Percentiles rank a stretch among this genome's conserved stretches.
Conservation (phyloP, 2,888 invertebrate species). For the Agrochola litura region DNA sequence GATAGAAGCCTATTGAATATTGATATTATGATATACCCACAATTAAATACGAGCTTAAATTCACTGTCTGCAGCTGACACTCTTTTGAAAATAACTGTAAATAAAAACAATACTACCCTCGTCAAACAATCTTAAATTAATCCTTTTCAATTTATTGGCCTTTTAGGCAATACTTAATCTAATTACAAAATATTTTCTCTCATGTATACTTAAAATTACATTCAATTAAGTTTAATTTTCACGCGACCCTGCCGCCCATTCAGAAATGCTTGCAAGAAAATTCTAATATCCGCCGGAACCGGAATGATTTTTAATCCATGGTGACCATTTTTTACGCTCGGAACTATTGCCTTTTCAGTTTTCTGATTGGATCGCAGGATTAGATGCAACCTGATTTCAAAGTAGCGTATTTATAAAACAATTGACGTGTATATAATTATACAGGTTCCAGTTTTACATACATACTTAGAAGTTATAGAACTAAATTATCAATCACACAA, state of each 20-base stretch:
- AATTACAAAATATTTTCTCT: slow-evolving; percentile 66
- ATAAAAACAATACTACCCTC: slow-evolving; percentile 9
- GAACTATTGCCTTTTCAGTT: not conserved
- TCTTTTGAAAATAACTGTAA: not conserved
- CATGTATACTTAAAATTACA: slow-evolving; percentile 59
- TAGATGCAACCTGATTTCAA: slow-evolving; percentile 3
- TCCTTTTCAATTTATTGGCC: slow-evolving; percentile 28
- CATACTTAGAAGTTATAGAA: not conserved
- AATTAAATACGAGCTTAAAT: not conserved
- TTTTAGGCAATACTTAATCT: slow-evolving; percentile 59
- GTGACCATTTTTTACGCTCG: not conserved
- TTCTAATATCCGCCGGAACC: not conserved
- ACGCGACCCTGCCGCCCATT: slow-evolving; percentile 7
- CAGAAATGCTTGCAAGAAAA: not conserved
- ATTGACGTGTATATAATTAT: not conserved
- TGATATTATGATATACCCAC: not conserved
- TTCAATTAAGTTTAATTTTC: slow-evolving; percentile 21
- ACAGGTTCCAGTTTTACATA: not conserved
- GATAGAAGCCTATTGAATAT: too few species aligned
- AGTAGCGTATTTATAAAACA: slow-evolving; percentile 6
- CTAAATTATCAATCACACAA: slow-evolving; percentile 27
- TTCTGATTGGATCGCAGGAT: slow-evolving; percentile 25
- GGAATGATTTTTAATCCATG: not conserved
- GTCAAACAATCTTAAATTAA: slow-evolving; percentile 8
- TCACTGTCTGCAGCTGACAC: not conserved